These are phyloP conservation scores for Panagrolaimus sp. DNA, from an alignment of 1,140 invertebrate genomes.

Conservation along the genomic window DNA sequence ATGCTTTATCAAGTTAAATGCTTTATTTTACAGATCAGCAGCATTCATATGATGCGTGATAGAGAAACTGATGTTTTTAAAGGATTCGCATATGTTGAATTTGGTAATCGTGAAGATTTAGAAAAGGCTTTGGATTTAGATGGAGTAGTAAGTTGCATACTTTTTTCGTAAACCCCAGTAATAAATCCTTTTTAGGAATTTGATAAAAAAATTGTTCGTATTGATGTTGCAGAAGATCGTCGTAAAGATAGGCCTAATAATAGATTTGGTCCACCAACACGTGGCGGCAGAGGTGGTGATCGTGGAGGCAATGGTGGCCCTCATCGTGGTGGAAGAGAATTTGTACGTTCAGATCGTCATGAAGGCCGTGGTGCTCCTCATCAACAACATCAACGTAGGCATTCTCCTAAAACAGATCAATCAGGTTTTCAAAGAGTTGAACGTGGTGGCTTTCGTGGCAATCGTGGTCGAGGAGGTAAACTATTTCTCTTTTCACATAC, in stretches of 20 bases:
- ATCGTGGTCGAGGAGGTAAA: no score
- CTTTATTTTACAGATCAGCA: slow-evolving; percentile 62
- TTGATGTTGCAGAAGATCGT: slow-evolving; percentile 78
- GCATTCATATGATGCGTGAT: slow-evolving; percentile 82
- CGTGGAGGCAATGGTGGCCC: slow-evolving; percentile 63
- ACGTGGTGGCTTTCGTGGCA: no score
- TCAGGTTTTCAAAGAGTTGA: no score
- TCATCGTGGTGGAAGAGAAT: slow-evolving; percentile 58
- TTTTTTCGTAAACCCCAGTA: background rate
- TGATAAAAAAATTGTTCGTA: slow-evolving; percentile 67
- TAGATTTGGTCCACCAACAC: slow-evolving; percentile 31
- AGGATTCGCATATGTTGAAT: slow-evolving; percentile 91
- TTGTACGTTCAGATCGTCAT: no score
- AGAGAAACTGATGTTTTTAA: slow-evolving; percentile 86
- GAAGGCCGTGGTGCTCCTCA: background rate
- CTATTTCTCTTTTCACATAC: no score
- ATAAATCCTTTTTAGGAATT: slow-evolving; percentile 58
- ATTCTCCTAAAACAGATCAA: no score
- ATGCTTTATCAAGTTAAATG: background rate
- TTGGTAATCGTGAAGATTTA: slow-evolving; percentile 74
- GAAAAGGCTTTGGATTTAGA: slow-evolving; percentile 74
- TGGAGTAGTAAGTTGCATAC: slow-evolving; percentile 63
- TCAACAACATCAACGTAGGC: no score
- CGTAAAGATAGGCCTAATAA: slow-evolving; percentile 33
- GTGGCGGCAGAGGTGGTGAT: slow-evolving; percentile 36